Evolutionary conservation across 2,113 vertebrate genomes (phyloP), one percentile per base, ranked within the genome.

Genomic region (Brachyhypopomus gauderio): DNA sequence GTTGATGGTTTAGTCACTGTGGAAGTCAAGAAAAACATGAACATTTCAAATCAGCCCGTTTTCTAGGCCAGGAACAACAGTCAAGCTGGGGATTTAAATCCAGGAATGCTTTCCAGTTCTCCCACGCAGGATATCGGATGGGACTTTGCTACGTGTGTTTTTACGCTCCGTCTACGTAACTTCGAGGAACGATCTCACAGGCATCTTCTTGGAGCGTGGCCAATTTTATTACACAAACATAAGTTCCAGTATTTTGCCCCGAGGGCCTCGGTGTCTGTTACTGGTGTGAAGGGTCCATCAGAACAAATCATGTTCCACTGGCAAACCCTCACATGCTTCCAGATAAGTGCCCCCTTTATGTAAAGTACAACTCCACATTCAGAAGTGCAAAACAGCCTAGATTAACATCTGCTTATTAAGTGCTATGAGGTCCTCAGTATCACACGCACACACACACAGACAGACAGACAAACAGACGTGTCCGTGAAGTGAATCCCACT

Each of bases 181-280:
- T 56, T 64, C 56, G 14, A 12, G 76, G 69, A 66, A 78, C 19
- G 19, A 17, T 73, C 79, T 55, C 64, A 36, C 58, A 0, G 30
- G 70, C 63, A 75, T 27, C 38, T 45, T 72, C 72, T 80, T 80
- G 83, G 78, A 80, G 22, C 3, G 8, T 25, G 8, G 72, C 83
- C 78, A 84, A 66, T 45, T 41, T 62, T 41, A 22, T 72, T 62
- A 34, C n/a, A 63, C 34, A 83, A 75, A 84, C 64, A 11, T 12
- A 78, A 76, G 76, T 82, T 58, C 60, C 36, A 70, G 14, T 56
- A 22, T 76, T 52, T 66, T 41, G 30, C 17, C 38, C 48, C 27
- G 36, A 14, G 14, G 63, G 38, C 41, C 34, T 41, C 48, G 25
- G 60, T 81, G 59, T 82, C 55, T 22, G 27, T 76, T 58, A 71